These are phyloP conservation scores for Pyralis farinalis DNA, from an alignment of 2,888 invertebrate genomes.

Conservation along the genomic window DNA sequence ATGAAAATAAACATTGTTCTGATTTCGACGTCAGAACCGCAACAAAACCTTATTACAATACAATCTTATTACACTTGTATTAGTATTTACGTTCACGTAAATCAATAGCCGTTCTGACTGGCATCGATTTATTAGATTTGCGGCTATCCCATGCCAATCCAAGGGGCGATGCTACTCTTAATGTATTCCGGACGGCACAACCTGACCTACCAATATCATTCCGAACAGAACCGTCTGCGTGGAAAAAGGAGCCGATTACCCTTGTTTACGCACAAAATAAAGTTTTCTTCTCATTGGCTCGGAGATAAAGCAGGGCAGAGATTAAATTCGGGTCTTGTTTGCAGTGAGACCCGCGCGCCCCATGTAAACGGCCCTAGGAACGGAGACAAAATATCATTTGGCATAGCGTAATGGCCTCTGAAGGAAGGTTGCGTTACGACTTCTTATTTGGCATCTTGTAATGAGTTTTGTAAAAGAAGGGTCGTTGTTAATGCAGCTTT, in stretches of 20 bases:
- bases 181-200: constrained; percentile 58
- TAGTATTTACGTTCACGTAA: constrained; percentile 39
- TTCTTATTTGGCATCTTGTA: constrained; percentile 71
- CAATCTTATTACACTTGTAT: not conserved
- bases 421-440: constrained; percentile 71
- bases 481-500: constrained; percentile 46
- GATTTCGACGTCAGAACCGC: too few species aligned
- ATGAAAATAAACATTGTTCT: too few species aligned
- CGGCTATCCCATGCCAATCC: constrained; percentile 25
- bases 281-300: constrained; percentile 71
- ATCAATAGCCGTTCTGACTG: constrained; percentile 35
- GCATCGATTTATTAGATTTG: constrained; percentile 44
- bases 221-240: constrained; percentile 45
- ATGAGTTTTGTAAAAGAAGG: constrained; percentile 71
- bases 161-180: constrained; percentile 35
- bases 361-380: constrained; percentile 66
- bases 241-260: constrained; percentile 63
- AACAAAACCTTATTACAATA: too few species aligned
- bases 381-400: constrained; percentile 72
- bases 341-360: constrained; percentile 49
- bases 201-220: constrained; percentile 61
- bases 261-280: constrained; percentile 74
- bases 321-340: constrained; percentile 73
- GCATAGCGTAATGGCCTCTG: constrained; percentile 67
- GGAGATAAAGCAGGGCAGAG: constrained; percentile 64